A percentile compares a stretch with the other conserved stretches of the same genome.
Evolutionary conservation across 1,140 invertebrate genomes (phyloP).

Genomic region (Brachionus rubens): DNA sequence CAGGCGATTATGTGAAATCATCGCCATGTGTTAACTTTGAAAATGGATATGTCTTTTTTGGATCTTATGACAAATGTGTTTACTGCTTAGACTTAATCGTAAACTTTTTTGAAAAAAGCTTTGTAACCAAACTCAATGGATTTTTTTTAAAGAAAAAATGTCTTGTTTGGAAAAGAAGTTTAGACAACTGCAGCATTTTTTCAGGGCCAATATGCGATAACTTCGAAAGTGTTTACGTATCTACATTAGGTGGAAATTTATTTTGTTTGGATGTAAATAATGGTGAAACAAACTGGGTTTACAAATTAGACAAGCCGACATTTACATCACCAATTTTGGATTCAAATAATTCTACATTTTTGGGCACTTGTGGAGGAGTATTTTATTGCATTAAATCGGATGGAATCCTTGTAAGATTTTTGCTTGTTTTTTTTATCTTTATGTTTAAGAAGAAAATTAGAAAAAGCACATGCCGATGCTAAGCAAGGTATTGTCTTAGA

Average conservation of each 20-base stretch:
- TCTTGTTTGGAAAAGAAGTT: constrained; percentile 30
- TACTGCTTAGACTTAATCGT: constrained; percentile 66
- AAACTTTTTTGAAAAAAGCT: constrained; percentile 49
- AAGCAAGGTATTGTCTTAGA: too few species aligned
- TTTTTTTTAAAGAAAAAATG: neutral
- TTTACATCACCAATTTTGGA: constrained; percentile 63
- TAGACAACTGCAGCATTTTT: constrained; percentile 63
- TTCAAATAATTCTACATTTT: neutral
- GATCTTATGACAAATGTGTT: constrained; percentile 68
- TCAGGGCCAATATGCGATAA: constrained; percentile 64
- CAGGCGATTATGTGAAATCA: constrained; percentile 68
- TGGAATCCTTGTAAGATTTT: constrained; percentile 47
- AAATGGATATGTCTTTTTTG: constrained; percentile 64
- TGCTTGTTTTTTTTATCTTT: too few species aligned
- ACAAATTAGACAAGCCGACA: constrained; percentile 62
- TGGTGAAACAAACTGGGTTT: constrained; percentile 63
- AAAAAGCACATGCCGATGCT: too few species aligned
- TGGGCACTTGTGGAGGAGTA: neutral
- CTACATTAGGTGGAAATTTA: constrained; percentile 66
- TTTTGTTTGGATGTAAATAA: constrained; percentile 58
- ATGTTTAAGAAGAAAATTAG: too few species aligned
- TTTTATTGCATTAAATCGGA: constrained; percentile 46
- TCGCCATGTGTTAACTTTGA: constrained; percentile 62
- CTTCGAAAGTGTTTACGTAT: constrained; percentile 61
- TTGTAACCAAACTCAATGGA: too few species aligned